Percentiles rank a stretch among this genome's conserved stretches.
phyloP scores from a whole-genome alignment of 2,797 vertebrate species.

The Myotis myotis region DNA sequence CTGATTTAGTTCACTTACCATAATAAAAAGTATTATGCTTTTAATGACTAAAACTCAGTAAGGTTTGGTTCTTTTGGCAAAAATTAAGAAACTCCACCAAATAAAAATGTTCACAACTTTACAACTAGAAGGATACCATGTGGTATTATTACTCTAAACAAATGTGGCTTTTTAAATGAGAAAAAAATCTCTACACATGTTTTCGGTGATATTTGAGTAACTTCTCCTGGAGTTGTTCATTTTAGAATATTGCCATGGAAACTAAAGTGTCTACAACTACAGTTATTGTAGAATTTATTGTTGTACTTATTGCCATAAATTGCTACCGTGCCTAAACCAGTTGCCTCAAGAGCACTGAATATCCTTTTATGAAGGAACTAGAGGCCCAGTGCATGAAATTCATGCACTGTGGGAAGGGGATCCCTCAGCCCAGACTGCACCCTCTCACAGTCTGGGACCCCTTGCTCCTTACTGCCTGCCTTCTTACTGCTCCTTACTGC shows the following conservation, averaged over 20 bases:
- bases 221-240: conserved; percentile 46
- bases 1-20: not conserved
- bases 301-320: conserved; percentile 45
- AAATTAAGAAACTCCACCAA: conserved; percentile 17
- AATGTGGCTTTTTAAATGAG: conserved; percentile 53
- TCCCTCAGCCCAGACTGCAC: too few relatives aligned
- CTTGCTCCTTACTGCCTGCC: too few relatives aligned
- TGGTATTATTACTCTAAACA: conserved; percentile 1
- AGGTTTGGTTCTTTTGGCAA: conserved; percentile 32
- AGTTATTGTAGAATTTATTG: conserved; percentile 55
- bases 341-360: not conserved
- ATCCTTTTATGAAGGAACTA: conserved; percentile 49
- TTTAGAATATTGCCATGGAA: conserved; percentile 59
- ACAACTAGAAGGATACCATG: not conserved
- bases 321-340: not conserved
- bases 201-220: conserved; percentile 50
- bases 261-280: conserved; percentile 32
- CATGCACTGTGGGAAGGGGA: too few relatives aligned
- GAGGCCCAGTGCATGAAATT: too few relatives aligned
- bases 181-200: not conserved
- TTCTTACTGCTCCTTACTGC: too few relatives aligned
- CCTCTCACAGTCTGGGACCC: too few relatives aligned
- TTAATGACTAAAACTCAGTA: not conserved
- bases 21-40: not conserved
- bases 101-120: conserved; percentile 26